Evolutionary conservation across 2,113 vertebrate species (phyloP).

Genomic region (Silurus glanis): DNA sequence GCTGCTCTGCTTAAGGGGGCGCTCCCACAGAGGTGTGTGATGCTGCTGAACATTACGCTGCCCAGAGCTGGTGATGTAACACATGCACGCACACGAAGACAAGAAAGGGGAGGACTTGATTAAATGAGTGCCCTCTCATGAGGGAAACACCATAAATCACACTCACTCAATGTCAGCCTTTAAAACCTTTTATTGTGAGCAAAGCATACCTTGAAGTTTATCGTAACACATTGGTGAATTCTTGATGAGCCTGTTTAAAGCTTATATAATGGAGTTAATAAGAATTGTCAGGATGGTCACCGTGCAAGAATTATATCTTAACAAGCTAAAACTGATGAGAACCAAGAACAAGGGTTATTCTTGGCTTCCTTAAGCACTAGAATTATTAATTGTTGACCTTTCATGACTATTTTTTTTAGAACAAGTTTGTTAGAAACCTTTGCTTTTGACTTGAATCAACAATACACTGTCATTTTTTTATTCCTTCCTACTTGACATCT

Average conservation of each 20-base stretch:
- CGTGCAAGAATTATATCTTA: not conserved
- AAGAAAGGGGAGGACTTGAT: not conserved
- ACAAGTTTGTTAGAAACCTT: not conserved
- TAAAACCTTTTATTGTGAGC: not conserved
- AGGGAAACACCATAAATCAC: not conserved
- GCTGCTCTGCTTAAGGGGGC: constrained; percentile 4
- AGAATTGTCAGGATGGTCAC: not conserved
- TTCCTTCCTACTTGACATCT: not conserved
- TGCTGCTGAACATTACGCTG: not conserved
- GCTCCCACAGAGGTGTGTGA: constrained; percentile 32
- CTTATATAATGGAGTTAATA: not conserved
- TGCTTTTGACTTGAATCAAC: not conserved
- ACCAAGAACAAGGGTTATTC: not conserved
- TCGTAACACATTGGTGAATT: not conserved
- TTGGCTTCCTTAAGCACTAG: not conserved
- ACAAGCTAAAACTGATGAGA: not conserved
- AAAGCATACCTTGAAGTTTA: not conserved
- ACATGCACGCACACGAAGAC: not conserved
- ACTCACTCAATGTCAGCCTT: not conserved
- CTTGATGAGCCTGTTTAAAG: not conserved
- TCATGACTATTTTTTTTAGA: not conserved
- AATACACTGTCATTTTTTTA: not conserved
- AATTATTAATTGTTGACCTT: not conserved
- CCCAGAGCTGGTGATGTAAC: constrained; percentile 29
- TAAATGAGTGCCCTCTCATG: not conserved